These are phyloP conservation scores for Zeus faber DNA, from an alignment of 2,113 vertebrate genomes.

Conservation along the genomic window DNA sequence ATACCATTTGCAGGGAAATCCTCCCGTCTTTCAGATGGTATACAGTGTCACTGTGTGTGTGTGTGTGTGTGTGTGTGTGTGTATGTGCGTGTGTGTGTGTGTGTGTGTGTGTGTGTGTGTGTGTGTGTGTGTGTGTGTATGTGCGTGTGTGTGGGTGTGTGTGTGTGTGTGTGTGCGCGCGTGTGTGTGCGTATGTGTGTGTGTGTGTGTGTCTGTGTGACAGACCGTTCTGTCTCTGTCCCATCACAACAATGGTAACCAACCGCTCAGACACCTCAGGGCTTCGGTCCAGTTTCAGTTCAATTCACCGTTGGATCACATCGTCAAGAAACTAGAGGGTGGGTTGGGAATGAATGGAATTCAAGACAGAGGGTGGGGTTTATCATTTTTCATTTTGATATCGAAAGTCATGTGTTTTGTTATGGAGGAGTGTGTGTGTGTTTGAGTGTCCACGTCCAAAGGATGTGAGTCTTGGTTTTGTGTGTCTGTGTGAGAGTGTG, in stretches of 20 bases:
- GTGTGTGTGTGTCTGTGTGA: constrained; percentile 40
- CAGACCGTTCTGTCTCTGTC: constrained; percentile 35
- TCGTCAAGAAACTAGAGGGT: constrained; percentile 21
- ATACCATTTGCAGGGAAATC: constrained; percentile 27
- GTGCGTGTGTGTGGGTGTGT: too few species aligned
- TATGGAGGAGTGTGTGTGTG: constrained; percentile 44
- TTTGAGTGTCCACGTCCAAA: constrained; percentile 26
- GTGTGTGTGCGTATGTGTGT: constrained; percentile 10
- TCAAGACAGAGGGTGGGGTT: constrained; percentile 25
- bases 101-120: too few species aligned
- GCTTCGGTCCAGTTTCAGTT: constrained; percentile 43
- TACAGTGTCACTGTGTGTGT: too few species aligned
- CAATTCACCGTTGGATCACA: constrained; percentile 22
- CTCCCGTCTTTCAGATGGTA: constrained; percentile 30
- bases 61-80: too few species aligned
- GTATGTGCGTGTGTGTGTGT: too few species aligned
- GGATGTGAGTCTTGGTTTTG: constrained; percentile 6
- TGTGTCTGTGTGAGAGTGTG: background rate
- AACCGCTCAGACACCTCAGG: constrained; percentile 46
- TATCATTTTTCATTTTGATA: background rate
- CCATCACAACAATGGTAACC: constrained; percentile 51
- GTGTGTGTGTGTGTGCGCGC: too few species aligned
- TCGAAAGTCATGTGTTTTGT: constrained; percentile 14
- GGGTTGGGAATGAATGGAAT: constrained; percentile 36
- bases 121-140: too few species aligned